Evolutionary conservation across 2,113 vertebrate genomes (phyloP).

Genomic region (Perca fluviatilis): DNA sequence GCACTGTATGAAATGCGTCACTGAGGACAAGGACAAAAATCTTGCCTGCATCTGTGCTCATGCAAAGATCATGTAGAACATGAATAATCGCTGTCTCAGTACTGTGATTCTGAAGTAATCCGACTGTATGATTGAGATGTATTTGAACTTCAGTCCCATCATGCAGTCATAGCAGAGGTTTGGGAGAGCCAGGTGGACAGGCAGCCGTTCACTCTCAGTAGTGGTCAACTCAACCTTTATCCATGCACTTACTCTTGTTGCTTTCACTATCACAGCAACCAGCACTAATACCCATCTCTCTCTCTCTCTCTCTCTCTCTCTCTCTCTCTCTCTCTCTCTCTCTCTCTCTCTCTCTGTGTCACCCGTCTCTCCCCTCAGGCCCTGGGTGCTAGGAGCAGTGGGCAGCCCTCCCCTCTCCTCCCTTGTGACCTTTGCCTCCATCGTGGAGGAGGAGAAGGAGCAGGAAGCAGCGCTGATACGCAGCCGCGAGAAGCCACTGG

Average conservation of each 20-base stretch:
- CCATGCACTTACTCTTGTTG: constrained; percentile 22
- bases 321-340: not conserved
- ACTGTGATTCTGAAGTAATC: not conserved
- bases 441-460: constrained; percentile 94
- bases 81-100: not conserved
- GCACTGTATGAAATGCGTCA: not conserved
- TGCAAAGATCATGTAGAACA: not conserved
- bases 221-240: constrained; percentile 34
- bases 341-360: constrained; percentile 4
- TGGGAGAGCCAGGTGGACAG: constrained; percentile 29
- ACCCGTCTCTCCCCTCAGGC: constrained; percentile 80
- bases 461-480: constrained; percentile 96
- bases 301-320: too few species aligned
- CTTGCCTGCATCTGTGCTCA: not conserved
- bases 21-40: not conserved
- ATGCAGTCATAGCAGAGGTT: not conserved
- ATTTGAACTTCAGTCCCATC: constrained; percentile 6
- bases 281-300: not conserved
- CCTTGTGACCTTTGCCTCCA: constrained; percentile 92
- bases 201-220: constrained; percentile 37
- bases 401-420: constrained; percentile 78
- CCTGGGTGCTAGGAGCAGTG: constrained; percentile 89
- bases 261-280: constrained; percentile 13
- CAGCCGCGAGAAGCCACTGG: constrained; percentile 96
- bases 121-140: not conserved